Conservation (phyloP, 2,888 invertebrate species). For the Conus canariensis region DNA sequence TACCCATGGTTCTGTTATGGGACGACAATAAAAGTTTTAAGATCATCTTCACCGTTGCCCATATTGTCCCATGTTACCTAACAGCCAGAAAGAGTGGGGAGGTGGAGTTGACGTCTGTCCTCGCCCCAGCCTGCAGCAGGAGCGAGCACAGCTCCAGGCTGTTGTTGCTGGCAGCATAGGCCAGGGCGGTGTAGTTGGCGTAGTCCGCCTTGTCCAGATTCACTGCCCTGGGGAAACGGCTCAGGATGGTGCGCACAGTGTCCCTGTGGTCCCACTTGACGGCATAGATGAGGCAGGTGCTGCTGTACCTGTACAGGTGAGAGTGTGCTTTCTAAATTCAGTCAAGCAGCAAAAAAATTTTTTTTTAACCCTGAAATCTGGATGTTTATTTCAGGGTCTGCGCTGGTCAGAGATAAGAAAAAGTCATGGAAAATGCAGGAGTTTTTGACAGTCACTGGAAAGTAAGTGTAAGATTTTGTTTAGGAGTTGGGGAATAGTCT, state of each 20-base stretch:
- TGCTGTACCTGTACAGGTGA: slow-evolving; percentile 24
- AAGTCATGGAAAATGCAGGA: too few species aligned
- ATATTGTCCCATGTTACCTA: neutral
- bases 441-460: too few species aligned
- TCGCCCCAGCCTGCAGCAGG: slow-evolving; percentile 38
- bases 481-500: too few species aligned
- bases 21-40: too few species aligned
- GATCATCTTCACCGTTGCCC: too few species aligned
- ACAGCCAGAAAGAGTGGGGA: slow-evolving; percentile 41
- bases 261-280: neutral
- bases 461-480: too few species aligned
- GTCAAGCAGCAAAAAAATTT: too few species aligned
- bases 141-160: slow-evolving; percentile 21
- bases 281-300: slow-evolving; percentile 20
- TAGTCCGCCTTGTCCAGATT: slow-evolving; percentile 29
- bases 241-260: slow-evolving; percentile 20
- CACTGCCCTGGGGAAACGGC: neutral
- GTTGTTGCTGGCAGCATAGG: slow-evolving; percentile 35
- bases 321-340: too few species aligned
- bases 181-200: slow-evolving; percentile 35
- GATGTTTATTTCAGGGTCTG: too few species aligned
- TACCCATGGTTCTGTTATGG: too few species aligned
- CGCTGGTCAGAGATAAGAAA: too few species aligned
- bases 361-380: too few species aligned
- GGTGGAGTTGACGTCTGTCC: slow-evolving; percentile 33